A percentile compares a stretch with the other conserved stretches of the same genome.
phyloP scores from a whole-genome alignment of 2,888 invertebrate genomes.

The Lissocephala sabroskyi region DNA sequence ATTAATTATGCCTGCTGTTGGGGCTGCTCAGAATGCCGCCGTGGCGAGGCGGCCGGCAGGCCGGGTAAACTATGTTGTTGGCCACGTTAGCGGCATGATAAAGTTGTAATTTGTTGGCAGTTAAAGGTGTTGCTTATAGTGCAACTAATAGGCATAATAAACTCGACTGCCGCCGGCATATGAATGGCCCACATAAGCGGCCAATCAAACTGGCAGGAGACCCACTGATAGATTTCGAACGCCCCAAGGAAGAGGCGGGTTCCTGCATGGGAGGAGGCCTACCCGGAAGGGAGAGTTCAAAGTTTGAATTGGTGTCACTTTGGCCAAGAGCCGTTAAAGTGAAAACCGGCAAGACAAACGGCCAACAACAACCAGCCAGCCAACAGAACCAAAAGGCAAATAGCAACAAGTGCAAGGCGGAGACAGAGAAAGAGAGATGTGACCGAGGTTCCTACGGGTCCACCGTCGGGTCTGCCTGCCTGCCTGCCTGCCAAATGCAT shows the following conservation, averaged over 20 bases:
- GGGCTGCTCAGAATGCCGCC: not conserved
- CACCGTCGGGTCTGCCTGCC: conserved; percentile 27
- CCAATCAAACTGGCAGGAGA: no score
- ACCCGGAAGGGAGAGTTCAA: no score
- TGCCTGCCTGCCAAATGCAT: conserved; percentile 37
- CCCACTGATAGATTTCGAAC: no score
- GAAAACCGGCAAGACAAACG: conserved; percentile 38
- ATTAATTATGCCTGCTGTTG: conserved; percentile 53
- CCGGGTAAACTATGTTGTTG: conserved; percentile 2
- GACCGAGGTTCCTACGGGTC: not conserved
- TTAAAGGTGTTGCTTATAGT: conserved; percentile 66
- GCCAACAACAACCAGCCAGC: conserved; percentile 35
- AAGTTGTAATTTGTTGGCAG: conserved; percentile 66
- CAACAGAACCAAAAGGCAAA: conserved; percentile 57
- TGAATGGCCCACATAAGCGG: not conserved
- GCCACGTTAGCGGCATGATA: conserved; percentile 60
- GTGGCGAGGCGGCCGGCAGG: no score
- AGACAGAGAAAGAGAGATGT: conserved; percentile 14
- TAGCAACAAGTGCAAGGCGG: conserved; percentile 53
- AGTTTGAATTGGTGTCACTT: conserved; percentile 41
- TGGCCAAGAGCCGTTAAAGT: conserved; percentile 26
- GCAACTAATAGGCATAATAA: conserved; percentile 62
- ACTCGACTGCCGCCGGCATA: conserved; percentile 41
- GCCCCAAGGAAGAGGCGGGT: no score
- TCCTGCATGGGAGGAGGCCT: no score